Conservation (phyloP, 2,113 vertebrate genomes). For the Anguilla rostrata region DNA sequence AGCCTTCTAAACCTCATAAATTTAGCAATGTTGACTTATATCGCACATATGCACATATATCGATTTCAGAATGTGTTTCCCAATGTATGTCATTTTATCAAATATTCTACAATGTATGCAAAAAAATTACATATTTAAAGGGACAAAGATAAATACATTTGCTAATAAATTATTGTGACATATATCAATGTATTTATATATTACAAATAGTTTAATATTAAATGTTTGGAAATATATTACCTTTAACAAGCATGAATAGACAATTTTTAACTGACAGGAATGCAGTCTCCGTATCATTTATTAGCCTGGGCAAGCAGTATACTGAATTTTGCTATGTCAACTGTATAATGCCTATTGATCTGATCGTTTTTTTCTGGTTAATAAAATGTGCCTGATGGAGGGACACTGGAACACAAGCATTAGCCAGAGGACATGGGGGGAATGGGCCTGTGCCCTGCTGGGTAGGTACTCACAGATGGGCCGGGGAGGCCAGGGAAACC, state of each 20-base stretch:
- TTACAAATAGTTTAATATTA: not conserved
- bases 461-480: conserved; percentile 75
- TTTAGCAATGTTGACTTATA: too few species aligned
- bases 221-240: not conserved
- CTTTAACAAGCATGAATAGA: not conserved
- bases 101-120: not conserved
- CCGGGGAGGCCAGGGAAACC: conserved; percentile 89
- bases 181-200: not conserved
- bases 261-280: not conserved
- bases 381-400: too few species aligned
- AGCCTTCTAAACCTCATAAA: too few species aligned
- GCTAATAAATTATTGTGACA: not conserved
- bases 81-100: not conserved
- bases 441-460: not conserved
- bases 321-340: not conserved
- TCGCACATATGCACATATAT: not conserved
- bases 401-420: not conserved
- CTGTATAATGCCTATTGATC: too few species aligned
- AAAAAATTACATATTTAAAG: not conserved
- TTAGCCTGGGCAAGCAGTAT: not conserved
- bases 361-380: too few species aligned
- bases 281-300: not conserved
- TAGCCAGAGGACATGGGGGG: not conserved
- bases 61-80: not conserved
- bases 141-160: not conserved